Base-by-base conservation (phyloP, 2,797 vertebrate genomes). In the Hippopotamyrus pictus region DNA sequence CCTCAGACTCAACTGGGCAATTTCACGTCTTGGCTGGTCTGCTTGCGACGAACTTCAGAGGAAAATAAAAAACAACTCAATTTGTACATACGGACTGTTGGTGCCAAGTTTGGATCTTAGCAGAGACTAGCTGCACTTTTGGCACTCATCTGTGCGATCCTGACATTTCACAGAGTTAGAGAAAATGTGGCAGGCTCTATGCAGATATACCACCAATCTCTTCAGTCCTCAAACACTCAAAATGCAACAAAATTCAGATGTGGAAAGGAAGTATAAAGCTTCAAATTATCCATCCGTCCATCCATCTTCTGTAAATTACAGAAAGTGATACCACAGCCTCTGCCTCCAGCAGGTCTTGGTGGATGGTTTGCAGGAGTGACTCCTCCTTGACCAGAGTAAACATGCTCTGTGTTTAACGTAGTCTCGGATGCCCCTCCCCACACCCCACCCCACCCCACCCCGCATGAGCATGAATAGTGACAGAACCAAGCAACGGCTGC, bases 81-180 rank as follows among this genome's bases (percentile, higher is more conserved):
- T 91, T 90, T 87, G 88, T 25, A 86, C 53, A 87, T 89, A 91
- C 92, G 92, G 92, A 92, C 87, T 91, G 91, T 87, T 90, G 89
- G 90, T 86, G 86, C 91, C 90, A 90, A 91, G 85, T 90, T 90
- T 92, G 88, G 86, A 90, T 90, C 89, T 93, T 92, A 92, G 87
- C 82, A 84, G 88, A 91, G 91, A 92, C 92, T 92, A 92, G 90
- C 90, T 89, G 90, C 88, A 19, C 90, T 92, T 91, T 89, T 90
- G 89, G 91, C 91, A 82, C 89, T 88, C 87, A 37, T 87, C 54
- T 89, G 29, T 88, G 79, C 57, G 25, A 89, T 85, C 86, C 76
- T 88, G 57, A 53, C 88, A 89, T 92, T 90, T 73, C 89, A 89
- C 73, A 90, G 79, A 89, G 89, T 53, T 88, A 83, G 83, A 88